Evolutionary conservation across 1,140 invertebrate genomes (phyloP), one percentile per base, ranked within the genome.

Genomic region (Phthorimaea operculella): DNA sequence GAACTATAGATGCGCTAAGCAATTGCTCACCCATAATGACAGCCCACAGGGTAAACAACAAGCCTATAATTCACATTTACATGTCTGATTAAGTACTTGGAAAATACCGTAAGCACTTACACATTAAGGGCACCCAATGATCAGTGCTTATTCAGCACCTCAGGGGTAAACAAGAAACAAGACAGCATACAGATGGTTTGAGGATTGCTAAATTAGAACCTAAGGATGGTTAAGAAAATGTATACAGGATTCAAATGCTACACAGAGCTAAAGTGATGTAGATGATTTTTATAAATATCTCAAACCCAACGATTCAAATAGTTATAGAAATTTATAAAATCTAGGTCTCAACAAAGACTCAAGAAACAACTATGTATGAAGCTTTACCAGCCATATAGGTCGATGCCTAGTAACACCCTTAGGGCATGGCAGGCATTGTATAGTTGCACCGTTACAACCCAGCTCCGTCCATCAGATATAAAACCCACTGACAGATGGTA

Each of bases 401-500:
- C 44, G 44, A 14, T 17, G 44, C 44, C 44, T 47, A 47, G 44
- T 47, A 8, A 47, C 59, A 64, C 54, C 71, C 68, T 58, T 59
- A 51, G 59, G 21, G 55, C 51, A 57, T 52, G 58, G 50, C 51
- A 60, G 49, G 54, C 64, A 74, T 77, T 73, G 68, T 76, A 59
- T 47, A 54, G 49, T 28, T 51, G 51, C 57, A 78, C 77, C 74
- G 77, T 77, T 80, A 78, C 58, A 33, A 14, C 57, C 59, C 59
- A 58, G 66, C 65, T 57, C 59, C 60, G 68, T 71, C 64, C 66
- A 77, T 80, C 73, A 75, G 74, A 78, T 73, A 72, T 66, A 67
- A 66, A 66, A 64, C 63, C 63, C 59, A 68, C 69, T 70, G 69
- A 74, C 70, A 72, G 68, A 66, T 58, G 56, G 53, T 79, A 80